phyloP scores from a whole-genome alignment of 1,140 invertebrate genomes.

The Apis dorsata region DNA sequence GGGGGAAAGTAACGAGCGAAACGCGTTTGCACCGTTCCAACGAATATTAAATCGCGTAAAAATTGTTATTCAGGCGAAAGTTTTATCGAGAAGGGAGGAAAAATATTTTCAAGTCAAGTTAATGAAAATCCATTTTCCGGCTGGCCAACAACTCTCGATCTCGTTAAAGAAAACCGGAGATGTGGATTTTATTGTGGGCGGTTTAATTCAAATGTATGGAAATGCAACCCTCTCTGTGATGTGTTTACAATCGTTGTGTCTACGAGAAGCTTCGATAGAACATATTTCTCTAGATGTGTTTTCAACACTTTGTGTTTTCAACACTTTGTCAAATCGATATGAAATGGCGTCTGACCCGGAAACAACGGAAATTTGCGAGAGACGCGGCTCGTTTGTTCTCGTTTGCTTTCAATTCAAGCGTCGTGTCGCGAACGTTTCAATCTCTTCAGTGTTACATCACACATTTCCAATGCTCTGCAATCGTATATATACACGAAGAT shows the following conservation, averaged over 20 bases:
- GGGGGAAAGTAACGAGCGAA: background rate
- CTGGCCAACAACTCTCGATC: background rate
- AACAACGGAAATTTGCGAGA: background rate
- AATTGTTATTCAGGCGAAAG: too few species aligned
- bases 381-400: background rate
- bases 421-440: conserved; percentile 31
- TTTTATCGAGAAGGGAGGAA: too few species aligned
- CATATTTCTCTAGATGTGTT: too few species aligned
- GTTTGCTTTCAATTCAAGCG: background rate
- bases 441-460: conserved; percentile 24
- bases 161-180: conserved; percentile 23
- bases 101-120: too few species aligned
- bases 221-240: conserved; percentile 31
- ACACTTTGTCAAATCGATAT: background rate
- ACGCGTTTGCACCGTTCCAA: too few species aligned
- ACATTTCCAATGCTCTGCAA: background rate
- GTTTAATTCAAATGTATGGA: conserved; percentile 56
- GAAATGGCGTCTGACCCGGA: background rate
- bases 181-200: conserved; percentile 15
- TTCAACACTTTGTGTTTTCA: background rate
- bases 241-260: too few species aligned
- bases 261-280: too few species aligned
- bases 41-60: background rate
- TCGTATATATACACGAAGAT: too few species aligned
- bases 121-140: too few species aligned